These are phyloP conservation scores for Bostrychus sinensis DNA, from an alignment of 2,113 vertebrate species.

Conservation along the genomic window DNA sequence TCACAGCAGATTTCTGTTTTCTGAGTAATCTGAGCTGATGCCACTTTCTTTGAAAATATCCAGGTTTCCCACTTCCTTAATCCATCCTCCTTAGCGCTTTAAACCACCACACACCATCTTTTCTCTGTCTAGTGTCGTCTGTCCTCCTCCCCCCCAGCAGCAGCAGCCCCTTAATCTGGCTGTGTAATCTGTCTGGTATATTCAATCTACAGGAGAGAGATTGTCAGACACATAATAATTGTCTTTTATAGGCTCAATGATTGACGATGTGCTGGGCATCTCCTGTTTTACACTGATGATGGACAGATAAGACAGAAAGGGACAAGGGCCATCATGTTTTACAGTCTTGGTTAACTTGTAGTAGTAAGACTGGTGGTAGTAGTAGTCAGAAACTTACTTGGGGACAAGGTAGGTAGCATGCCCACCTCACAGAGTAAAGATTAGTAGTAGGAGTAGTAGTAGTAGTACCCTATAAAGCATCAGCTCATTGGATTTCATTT, in stretches of 20 bases:
- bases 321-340: not conserved
- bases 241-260: conserved; percentile 38
- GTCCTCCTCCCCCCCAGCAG: not conserved
- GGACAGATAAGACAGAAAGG: not conserved
- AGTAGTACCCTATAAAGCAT: too few relatives aligned
- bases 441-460: too few relatives aligned
- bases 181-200: conserved; percentile 69
- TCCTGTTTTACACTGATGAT: conserved; percentile 10
- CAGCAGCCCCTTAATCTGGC: conserved; percentile 52
- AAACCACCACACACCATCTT: conserved; percentile 8
- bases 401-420: too few relatives aligned
- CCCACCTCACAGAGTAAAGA: too few relatives aligned
- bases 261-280: conserved; percentile 21
- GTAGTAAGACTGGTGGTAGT: too few relatives aligned
- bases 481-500: conserved; percentile 10
- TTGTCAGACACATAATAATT: conserved; percentile 53
- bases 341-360: not conserved
- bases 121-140: conserved; percentile 24
- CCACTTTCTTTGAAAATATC: conserved; percentile 42
- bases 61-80: conserved; percentile 48
- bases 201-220: conserved; percentile 59
- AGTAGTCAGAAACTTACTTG: too few relatives aligned
- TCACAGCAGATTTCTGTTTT: conserved; percentile 37
- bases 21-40: conserved; percentile 37
- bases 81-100: conserved; percentile 25